Conservation (phyloP, 2,888 invertebrate genomes). For the Xestia sexstrigata region DNA sequence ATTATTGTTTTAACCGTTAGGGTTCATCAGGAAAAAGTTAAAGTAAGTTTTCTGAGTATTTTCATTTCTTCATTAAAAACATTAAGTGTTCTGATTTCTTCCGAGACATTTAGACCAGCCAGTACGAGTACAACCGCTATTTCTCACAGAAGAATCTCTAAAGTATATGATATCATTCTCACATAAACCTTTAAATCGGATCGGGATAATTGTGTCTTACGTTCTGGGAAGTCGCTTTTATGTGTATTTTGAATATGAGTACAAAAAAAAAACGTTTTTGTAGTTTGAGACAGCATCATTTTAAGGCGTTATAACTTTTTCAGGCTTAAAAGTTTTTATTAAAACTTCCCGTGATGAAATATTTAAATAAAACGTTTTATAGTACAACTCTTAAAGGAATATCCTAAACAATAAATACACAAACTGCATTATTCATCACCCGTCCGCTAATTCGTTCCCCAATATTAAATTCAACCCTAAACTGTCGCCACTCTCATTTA, state of each 20-base stretch:
- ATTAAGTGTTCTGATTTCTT: too few species aligned
- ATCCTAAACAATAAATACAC: background rate
- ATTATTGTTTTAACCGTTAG: background rate
- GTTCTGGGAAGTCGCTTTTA: too few species aligned
- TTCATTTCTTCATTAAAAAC: too few species aligned
- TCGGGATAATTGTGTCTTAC: background rate
- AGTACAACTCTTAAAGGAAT: background rate
- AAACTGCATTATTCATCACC: constrained; percentile 27
- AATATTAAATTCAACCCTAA: constrained; percentile 66
- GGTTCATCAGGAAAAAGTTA: background rate
- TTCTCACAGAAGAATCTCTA: background rate
- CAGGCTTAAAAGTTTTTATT: too few species aligned
- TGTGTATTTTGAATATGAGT: too few species aligned
- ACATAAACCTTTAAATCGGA: too few species aligned
- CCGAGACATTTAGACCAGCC: background rate
- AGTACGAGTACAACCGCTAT: background rate
- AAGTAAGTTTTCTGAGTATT: background rate
- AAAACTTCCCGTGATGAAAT: too few species aligned
- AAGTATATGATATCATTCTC: too few species aligned
- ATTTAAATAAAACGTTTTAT: background rate
- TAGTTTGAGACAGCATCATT: too few species aligned
- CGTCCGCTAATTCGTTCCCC: constrained; percentile 61
- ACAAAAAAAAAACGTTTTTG: too few species aligned
- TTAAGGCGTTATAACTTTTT: background rate
- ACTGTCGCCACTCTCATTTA: constrained; percentile 78